Evolutionary conservation across 2,113 vertebrate species (phyloP).

Genomic region (Rhabdomys dilectus): DNA sequence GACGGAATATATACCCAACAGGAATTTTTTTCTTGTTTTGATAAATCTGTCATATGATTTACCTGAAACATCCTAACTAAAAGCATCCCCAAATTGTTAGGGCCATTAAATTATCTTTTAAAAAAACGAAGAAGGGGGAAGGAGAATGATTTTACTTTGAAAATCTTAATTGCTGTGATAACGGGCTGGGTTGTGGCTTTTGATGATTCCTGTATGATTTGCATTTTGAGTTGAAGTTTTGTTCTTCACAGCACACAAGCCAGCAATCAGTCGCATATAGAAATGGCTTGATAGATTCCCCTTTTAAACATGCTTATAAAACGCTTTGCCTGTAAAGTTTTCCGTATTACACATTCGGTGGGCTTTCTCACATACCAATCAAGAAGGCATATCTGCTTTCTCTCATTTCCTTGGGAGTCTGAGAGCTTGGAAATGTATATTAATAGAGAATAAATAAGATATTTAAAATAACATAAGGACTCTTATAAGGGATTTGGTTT

Average conservation of each 20-base stretch:
- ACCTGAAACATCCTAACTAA: conserved; percentile 81
- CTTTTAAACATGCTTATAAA: conserved; percentile 80
- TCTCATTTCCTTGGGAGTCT: conserved; percentile 79
- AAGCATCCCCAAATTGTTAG: conserved; percentile 69
- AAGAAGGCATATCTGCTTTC: conserved; percentile 80
- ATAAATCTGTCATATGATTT: conserved; percentile 82
- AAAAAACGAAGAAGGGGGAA: background rate
- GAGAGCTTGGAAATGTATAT: conserved; percentile 74
- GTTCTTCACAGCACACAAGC: conserved; percentile 79
- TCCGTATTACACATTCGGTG: conserved; percentile 68
- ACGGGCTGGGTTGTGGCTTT: conserved; percentile 37
- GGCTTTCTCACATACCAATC: conserved; percentile 77
- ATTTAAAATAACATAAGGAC: conserved; percentile 62
- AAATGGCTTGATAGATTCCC: conserved; percentile 71
- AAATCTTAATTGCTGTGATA: conserved; percentile 81
- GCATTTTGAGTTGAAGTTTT: conserved; percentile 79
- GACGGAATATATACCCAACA: conserved; percentile 88
- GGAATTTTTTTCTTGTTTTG: conserved; percentile 76
- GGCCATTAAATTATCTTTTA: conserved; percentile 56
- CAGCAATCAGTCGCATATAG: conserved; percentile 78
- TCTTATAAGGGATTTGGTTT: conserved; percentile 75
- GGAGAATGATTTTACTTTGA: conserved; percentile 83
- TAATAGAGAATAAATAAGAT: conserved; percentile 79
- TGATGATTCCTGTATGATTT: conserved; percentile 75
- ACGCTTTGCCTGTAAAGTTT: conserved; percentile 73